Percentiles rank a stretch among this genome's conserved stretches.
phyloP scores from a whole-genome alignment of 2,888 invertebrate species.

The Scaptomyza reducta region DNA sequence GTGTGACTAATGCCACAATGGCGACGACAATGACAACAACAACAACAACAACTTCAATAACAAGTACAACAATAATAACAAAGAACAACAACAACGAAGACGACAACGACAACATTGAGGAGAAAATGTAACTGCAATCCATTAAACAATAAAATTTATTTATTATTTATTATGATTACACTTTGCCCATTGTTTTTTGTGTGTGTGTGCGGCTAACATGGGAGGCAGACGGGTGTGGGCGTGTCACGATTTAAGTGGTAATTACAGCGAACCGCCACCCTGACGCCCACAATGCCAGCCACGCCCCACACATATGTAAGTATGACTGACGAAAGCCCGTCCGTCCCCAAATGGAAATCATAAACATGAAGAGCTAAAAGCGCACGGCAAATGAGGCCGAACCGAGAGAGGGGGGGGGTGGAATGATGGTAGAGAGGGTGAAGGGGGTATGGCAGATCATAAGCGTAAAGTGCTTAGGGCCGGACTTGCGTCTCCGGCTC shows the following conservation, averaged over 20 bases:
- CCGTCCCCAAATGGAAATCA: conserved; percentile 71
- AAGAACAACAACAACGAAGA: conserved; percentile 8
- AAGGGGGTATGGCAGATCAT: conserved; percentile 63
- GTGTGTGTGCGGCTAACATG: conserved; percentile 1
- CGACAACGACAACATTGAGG: conserved; percentile 27
- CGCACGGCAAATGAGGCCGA: conserved; percentile 72
- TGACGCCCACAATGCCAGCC: conserved; percentile 30
- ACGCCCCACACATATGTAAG: conserved; percentile 46
- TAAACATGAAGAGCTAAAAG: conserved; percentile 77
- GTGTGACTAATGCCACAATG: conserved; percentile 78
- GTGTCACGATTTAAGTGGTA: conserved; percentile 72
- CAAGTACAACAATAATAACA: conserved; percentile 12
- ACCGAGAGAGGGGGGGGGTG: conserved; percentile 5
- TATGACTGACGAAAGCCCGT: conserved; percentile 42
- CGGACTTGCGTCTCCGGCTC: conserved; percentile 19
- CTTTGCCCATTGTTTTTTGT: conserved; percentile 54
- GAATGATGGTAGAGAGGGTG: neutral
- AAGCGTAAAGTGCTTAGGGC: conserved; percentile 65
- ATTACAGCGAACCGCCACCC: conserved; percentile 60
- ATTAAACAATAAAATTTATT: conserved; percentile 80
- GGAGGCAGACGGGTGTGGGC: neutral
- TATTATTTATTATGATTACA: conserved; percentile 81
- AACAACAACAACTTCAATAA: conserved; percentile 8
- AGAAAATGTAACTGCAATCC: conserved; percentile 76
- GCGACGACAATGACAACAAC: conserved; percentile 43